Evolutionary conservation across 1,140 invertebrate genomes (phyloP).

Genomic region (Habropoda laboriosa): DNA sequence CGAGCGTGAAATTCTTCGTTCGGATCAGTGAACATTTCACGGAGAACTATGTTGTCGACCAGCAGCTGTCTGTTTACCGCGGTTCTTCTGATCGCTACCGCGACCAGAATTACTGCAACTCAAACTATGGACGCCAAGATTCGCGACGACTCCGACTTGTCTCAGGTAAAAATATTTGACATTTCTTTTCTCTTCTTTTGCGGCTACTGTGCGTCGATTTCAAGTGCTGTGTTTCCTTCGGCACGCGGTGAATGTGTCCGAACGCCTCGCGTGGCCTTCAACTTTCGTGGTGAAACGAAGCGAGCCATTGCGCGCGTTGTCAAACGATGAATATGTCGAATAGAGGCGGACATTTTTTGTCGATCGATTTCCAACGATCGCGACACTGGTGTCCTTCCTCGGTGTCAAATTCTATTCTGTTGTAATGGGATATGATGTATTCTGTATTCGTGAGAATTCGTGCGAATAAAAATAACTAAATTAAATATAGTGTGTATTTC

Average conservation of each 20-base stretch:
- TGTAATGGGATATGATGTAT: neutral
- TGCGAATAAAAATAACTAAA: neutral
- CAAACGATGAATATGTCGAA: neutral
- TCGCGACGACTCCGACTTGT: conserved; percentile 77
- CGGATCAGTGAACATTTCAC: conserved; percentile 35
- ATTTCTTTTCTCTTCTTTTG: neutral
- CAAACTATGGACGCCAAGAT: conserved; percentile 77
- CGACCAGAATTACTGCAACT: conserved; percentile 55
- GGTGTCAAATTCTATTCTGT: no score
- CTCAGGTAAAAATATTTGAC: conserved; percentile 70
- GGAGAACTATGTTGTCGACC: conserved; percentile 30
- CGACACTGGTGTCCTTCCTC: neutral
- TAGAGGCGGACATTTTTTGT: neutral
- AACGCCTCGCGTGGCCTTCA: conserved; percentile 33
- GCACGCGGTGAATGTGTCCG: conserved; percentile 5
- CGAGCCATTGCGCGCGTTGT: neutral
- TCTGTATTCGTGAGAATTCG: neutral
- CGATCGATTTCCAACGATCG: neutral
- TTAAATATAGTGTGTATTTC: neutral
- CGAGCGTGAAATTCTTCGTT: conserved; percentile 30
- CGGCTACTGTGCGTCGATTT: neutral
- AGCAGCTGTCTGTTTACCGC: conserved; percentile 25
- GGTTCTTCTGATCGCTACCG: conserved; percentile 50
- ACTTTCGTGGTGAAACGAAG: conserved; percentile 15
- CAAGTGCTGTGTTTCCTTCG: neutral